phyloP scores from a whole-genome alignment of 2,888 invertebrate genomes.

The Zaprionus lineosus region DNA sequence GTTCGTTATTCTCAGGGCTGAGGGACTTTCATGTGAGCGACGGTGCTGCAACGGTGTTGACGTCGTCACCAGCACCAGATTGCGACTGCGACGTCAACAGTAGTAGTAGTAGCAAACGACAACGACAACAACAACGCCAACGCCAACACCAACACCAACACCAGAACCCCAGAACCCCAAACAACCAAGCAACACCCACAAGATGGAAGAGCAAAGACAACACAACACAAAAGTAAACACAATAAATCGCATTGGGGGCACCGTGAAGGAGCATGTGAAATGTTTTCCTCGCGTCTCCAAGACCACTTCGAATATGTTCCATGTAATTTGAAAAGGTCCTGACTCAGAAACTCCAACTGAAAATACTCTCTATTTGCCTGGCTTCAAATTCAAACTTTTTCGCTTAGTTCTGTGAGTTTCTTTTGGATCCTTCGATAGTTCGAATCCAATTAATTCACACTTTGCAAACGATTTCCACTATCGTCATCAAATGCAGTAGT shows the following conservation, averaged over 20 bases:
- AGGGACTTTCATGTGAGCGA: conserved; percentile 38
- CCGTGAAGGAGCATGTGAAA: too few relatives aligned
- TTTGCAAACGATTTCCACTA: too few relatives aligned
- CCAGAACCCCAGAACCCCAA: conserved; percentile 6
- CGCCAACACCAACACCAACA: conserved; percentile 12
- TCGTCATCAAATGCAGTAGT: too few relatives aligned
- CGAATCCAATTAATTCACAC: too few relatives aligned
- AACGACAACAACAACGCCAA: conserved; percentile 27
- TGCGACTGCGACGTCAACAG: conserved; percentile 62
- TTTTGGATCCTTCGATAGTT: too few relatives aligned
- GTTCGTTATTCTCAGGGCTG: conserved; percentile 37
- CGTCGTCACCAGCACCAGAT: conserved; percentile 51
- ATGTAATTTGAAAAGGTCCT: background rate
- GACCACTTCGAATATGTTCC: conserved; percentile 1
- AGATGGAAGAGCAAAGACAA: conserved; percentile 3
- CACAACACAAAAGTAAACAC: conserved; percentile 19
- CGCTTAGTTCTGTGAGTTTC: too few relatives aligned
- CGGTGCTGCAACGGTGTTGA: conserved; percentile 43
- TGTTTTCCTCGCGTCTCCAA: conserved; percentile 11
- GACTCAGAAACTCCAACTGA: too few relatives aligned
- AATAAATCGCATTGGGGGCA: conserved; percentile 36
- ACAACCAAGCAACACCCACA: conserved; percentile 15
- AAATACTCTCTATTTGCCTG: background rate
- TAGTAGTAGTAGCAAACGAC: conserved; percentile 21
- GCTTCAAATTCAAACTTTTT: too few relatives aligned